Conservation (phyloP, 2,113 vertebrate species). For the Taurulus bubalis region DNA sequence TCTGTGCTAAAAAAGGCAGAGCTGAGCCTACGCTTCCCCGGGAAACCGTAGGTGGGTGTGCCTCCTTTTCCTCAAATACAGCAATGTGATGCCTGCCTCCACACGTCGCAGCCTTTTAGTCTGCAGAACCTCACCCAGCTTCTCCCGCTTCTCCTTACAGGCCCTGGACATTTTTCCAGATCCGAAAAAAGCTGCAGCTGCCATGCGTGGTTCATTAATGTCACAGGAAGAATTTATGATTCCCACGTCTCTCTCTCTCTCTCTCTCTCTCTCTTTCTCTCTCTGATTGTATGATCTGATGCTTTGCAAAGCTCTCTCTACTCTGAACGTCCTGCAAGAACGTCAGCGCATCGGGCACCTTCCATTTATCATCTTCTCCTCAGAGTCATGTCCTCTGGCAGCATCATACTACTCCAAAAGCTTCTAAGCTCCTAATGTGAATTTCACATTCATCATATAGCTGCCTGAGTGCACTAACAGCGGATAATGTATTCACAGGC, state of each 20-base stretch:
- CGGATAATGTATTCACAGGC: conserved; percentile 21
- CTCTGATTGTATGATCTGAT: background rate
- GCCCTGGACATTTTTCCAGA: no score
- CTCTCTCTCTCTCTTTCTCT: no score
- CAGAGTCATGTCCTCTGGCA: conserved; percentile 13
- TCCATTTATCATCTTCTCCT: conserved; percentile 18
- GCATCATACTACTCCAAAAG: background rate
- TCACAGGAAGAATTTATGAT: background rate
- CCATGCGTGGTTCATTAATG: background rate
- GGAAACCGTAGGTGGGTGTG: no score
- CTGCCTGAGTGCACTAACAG: conserved; percentile 7
- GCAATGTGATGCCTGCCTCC: background rate
- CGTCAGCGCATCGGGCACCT: background rate
- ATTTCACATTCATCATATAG: conserved; percentile 21
- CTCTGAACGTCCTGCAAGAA: conserved; percentile 13
- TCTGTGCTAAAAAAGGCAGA: no score
- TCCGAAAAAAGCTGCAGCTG: background rate
- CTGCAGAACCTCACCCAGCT: background rate
- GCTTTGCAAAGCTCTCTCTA: background rate
- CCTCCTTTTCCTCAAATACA: no score
- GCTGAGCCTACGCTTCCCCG: no score
- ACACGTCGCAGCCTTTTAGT: background rate
- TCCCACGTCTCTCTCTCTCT: no score
- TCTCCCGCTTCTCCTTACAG: no score
- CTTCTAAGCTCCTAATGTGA: conserved; percentile 7